Evolutionary conservation across 2,797 vertebrate genomes (phyloP).

Genomic region (Gallinago solitaria): DNA sequence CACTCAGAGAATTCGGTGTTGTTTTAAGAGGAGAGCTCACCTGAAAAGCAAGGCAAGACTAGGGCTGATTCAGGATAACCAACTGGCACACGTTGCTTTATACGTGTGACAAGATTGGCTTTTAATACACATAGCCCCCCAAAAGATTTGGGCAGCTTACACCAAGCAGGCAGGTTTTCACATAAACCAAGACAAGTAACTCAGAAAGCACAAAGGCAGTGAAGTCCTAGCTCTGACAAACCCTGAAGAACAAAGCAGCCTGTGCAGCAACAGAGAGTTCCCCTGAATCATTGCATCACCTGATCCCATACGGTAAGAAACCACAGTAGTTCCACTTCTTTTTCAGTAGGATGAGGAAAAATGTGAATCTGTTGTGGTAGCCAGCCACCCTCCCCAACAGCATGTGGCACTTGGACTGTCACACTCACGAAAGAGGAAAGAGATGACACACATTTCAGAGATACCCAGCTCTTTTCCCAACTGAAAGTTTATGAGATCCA

Average conservation of each 20-base stretch:
- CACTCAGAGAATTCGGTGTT: conserved; percentile 82
- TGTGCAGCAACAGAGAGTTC: background rate
- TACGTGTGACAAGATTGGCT: background rate
- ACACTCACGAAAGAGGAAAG: background rate
- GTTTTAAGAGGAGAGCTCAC: conserved; percentile 92
- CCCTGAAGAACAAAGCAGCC: background rate
- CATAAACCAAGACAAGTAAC: background rate
- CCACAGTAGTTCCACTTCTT: background rate
- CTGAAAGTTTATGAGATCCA: background rate
- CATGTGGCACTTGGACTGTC: background rate
- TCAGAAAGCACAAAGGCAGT: background rate
- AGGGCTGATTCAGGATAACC: background rate
- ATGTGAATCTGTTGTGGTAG: background rate
- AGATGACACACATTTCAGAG: background rate
- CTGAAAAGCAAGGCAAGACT: conserved; percentile 65
- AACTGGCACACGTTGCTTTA: background rate
- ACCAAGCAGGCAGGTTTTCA: background rate
- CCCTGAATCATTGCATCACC: background rate
- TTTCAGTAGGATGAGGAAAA: background rate
- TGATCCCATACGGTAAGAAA: background rate
- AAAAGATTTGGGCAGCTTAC: background rate
- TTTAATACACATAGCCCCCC: background rate
- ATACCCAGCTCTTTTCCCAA: background rate
- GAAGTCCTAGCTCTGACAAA: background rate
- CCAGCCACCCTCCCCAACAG: background rate